A percentile compares a stretch with the other conserved stretches of the same genome.
These are phyloP conservation scores for Eudemis profundana DNA, from an alignment of 2,888 invertebrate species.

Conservation along the genomic window DNA sequence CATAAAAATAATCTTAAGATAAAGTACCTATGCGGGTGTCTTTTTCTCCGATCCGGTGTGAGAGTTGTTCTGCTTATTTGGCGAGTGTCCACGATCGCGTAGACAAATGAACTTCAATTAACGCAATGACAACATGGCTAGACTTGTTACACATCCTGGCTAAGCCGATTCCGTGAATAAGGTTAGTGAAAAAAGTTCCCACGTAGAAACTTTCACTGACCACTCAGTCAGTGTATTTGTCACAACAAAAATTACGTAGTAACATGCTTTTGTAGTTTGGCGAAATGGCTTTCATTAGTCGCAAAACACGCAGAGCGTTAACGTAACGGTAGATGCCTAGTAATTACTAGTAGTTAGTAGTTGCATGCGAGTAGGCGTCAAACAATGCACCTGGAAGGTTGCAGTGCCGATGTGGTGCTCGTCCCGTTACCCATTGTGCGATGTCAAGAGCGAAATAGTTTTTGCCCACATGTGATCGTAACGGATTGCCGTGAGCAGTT, in stretches of 20 bases:
- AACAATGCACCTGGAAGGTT: constrained; percentile 52
- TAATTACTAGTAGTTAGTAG: constrained; percentile 24
- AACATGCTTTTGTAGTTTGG: constrained; percentile 54
- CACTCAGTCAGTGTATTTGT: constrained; percentile 31
- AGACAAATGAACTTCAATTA: constrained; percentile 36
- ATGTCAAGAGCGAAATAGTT: constrained; percentile 53
- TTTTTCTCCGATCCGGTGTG: constrained; percentile 22
- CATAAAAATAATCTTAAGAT: constrained; percentile 32
- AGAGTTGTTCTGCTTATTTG: constrained; percentile 32
- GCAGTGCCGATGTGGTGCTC: constrained; percentile 49
- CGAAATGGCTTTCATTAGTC: constrained; percentile 51
- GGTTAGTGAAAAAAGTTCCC: constrained; percentile 33
- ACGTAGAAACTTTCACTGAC: constrained; percentile 41
- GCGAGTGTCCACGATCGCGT: constrained; percentile 15
- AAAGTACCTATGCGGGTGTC: constrained; percentile 5
- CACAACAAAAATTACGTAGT: constrained; percentile 38
- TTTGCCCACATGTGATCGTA: constrained; percentile 37
- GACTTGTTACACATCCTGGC: constrained; percentile 38
- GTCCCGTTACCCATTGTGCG: constrained; percentile 52
- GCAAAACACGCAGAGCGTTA: constrained; percentile 40
- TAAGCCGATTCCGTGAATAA: constrained; percentile 24
- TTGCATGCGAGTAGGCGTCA: constrained; percentile 49
- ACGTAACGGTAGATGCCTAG: constrained; percentile 43
- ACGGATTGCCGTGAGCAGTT: constrained; percentile 33
- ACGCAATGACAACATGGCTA: constrained; percentile 32